Conservation (phyloP, 2,113 vertebrate genomes). For the Salvelinus sp. region DNA sequence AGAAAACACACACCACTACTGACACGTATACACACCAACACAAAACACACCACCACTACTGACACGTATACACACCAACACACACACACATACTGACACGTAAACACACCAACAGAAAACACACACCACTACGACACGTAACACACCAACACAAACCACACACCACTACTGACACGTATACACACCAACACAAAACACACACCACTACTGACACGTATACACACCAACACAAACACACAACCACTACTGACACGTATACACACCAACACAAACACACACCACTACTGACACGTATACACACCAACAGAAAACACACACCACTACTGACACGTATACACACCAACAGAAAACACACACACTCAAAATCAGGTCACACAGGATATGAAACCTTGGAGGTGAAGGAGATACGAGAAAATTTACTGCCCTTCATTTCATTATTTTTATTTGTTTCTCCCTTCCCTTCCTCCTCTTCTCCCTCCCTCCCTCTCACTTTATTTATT, state of each 20-base stretch:
- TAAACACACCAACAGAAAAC: neutral
- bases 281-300: too few relatives aligned
- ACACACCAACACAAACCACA: too few relatives aligned
- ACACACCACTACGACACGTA: neutral
- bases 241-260: neutral
- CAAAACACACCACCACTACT: neutral
- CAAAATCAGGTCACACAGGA: constrained; percentile 54
- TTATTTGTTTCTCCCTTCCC: neutral
- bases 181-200: too few relatives aligned
- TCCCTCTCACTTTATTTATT: constrained; percentile 13
- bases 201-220: too few relatives aligned
- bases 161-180: too few relatives aligned
- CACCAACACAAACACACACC: neutral
- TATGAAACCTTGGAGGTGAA: constrained; percentile 48
- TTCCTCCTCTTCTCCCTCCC: neutral
- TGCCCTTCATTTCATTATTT: constrained; percentile 36
- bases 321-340: too few relatives aligned
- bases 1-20: too few relatives aligned
- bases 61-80: neutral
- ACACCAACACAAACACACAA: neutral
- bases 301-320: too few relatives aligned
- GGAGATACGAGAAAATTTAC: constrained; percentile 50
- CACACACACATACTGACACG: neutral
- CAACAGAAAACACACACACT: constrained; percentile 3
- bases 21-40: too few relatives aligned